Evolutionary conservation across 1,140 invertebrate genomes (phyloP), one percentile per base, ranked within the genome.

Genomic region (Zaprionus vittiger): DNA sequence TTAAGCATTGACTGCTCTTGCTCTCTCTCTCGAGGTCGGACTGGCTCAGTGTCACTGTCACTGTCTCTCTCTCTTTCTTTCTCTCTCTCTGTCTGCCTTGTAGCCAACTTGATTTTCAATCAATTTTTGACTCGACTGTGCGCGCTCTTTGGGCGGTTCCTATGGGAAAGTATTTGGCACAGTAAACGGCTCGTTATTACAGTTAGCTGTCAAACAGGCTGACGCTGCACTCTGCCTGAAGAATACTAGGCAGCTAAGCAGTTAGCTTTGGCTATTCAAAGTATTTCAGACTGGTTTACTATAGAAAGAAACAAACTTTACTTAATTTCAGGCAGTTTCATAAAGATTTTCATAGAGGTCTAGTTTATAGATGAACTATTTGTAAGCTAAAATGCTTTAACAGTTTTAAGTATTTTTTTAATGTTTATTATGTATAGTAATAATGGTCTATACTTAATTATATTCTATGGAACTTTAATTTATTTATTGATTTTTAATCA

Each of bases 131-230:
- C 76, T 62, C 63, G 74, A 55, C 70, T 64, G 54, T 34, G 54
- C 41, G 54, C 54, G 44, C 66, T 75, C 59, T 59, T 78, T 69
- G 65, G 79, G 67, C 77, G 77, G 64, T 79, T 73, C 70, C 70
- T 74, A 79, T 87, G 79, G 81, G 85, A 89, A 89, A 89, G 85
- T 89, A 89, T 89, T 89, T 89, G 84, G 85, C 84, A 89, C 85
- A 87, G 74, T 83, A 80, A 89, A 69, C 85, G 85, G 73, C 81
- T 83, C 61, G 78, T 73, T 87, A 80, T 77, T 84, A 90, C 84
- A 89, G 84, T 90, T 84, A 89, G 65, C 81, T 37, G 60, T 66
- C 55, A 65, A 65, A 60, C 61, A 54, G 73, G 68, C 61, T 59
- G 22, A 7, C 14, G 14, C 37, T 44, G 41, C 55, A 34, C 34